Base-by-base conservation (phyloP, 1,140 invertebrate species). In the Triops longicaudatus region DNA sequence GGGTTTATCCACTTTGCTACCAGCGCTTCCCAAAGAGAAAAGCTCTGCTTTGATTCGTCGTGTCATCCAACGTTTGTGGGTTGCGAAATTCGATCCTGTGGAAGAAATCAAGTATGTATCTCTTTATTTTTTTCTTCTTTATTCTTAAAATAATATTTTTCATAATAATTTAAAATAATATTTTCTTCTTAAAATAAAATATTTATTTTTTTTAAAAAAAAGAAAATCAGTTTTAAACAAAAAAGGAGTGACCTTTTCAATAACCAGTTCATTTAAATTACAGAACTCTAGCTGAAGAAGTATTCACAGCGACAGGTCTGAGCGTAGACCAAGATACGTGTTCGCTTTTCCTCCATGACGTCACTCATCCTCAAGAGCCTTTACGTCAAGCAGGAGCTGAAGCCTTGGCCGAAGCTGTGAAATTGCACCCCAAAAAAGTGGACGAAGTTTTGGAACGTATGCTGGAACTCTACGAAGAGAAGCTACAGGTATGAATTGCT, bases 381-480 rank as follows among this genome's bases (percentile, higher is more conserved):
- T 87, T 98, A 37, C 90, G 96, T 82, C 87, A 89, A 79, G 89
- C 95, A 9, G 90, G 92, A 1, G 90, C 94, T 0, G 84, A 88
- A 78, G 92, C 93, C 0, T 83, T 97, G 42, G 90, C 92, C 1
- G 85, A 87, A 22, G 85, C 93, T 5, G 84, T 97, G 5, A 83
- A 85, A 63, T 81, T 83, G 4, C 87, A 90, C 81, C 83, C 83
- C 5, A 83, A 85, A 7, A 80, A 88, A 22, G 85, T 89, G 42
- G 86, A 88, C 73, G 78, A 75, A 5, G 88, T 90, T 73, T 82
- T 96, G 43, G 84, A 90, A 41, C 84, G 85, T 75, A 83, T 98
- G 26, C 86, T 95, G 26, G 82, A 88, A 26, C 85, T 93, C 22
- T 98, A 98, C 83, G 85, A 89, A 37, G 89, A 94, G 27, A 92